Conservation (phyloP, 1,140 invertebrate genomes). For the Eulimnadia texana region DNA sequence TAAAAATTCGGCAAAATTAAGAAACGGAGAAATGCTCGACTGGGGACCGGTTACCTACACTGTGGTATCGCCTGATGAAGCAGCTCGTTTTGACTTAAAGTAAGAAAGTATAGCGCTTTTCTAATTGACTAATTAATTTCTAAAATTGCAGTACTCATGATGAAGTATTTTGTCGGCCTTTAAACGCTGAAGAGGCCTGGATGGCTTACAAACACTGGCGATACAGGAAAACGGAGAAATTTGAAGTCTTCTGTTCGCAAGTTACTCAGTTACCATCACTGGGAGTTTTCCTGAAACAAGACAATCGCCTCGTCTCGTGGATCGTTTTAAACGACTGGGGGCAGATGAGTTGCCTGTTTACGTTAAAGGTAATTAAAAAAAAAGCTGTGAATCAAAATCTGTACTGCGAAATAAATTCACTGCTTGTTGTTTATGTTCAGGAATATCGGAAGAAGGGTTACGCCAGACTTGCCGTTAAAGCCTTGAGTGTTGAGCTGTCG, state of each 20-base stretch:
- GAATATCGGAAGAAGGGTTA: not conserved
- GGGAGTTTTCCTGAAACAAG: not conserved
- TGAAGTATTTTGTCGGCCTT: not conserved
- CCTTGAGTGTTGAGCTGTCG: not conserved
- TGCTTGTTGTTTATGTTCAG: not conserved
- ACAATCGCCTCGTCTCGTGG: not conserved
- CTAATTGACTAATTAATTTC: not conserved
- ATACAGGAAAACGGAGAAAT: not conserved
- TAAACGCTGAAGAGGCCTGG: not conserved
- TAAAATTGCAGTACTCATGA: not conserved
- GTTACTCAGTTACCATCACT: not conserved
- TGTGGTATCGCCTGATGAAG: not conserved
- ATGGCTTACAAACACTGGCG: not conserved
- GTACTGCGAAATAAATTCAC: not conserved
- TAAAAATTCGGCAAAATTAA: not conserved
- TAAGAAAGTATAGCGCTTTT: not conserved
- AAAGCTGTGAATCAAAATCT: too few species aligned
- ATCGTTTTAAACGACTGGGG: not conserved
- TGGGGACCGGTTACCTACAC: not conserved
- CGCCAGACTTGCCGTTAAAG: not conserved
- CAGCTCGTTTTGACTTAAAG: not conserved
- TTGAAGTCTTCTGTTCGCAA: not conserved
- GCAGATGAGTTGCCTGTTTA: not conserved
- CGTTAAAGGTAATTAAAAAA: not conserved
- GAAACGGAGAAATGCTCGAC: not conserved